Evolutionary conservation across 2,113 vertebrate genomes (phyloP), one percentile per base, ranked within the genome.

Genomic region (Asarcornis scutulata): DNA sequence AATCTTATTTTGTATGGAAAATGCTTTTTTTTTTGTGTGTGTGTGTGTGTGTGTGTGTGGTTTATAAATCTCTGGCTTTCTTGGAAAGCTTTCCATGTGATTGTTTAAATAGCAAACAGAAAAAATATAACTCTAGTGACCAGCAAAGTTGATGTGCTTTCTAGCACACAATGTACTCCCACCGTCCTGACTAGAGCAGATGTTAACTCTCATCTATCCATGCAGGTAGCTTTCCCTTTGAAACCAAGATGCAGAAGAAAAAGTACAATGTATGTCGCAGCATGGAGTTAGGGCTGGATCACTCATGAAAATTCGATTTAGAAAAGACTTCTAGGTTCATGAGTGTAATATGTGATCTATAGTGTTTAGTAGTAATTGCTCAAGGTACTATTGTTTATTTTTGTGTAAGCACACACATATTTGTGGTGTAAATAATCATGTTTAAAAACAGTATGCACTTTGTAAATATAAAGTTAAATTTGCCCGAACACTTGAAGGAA

Each of bases 201-300:
- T 59, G 71, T 71, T 63, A 67, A 72, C 71, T 85, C 81, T 9
- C 2, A 40, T 27, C 85, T 36, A 34, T 44, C 17, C 42, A 20
- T 27, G 34, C 5, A 60, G 40, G n/a, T 32, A 13, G 17, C 11
- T 82, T 82, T 63, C 31, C 13, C 1, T 2, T 22, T 78, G 69
- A 74, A 91, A 55, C 23, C 31, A 62, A 44, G 40, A 36, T 46
- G 29, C 9, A 50, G 63, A 83, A 81, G 32, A 80, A 15, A 66
- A 62, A 83, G 40, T 44, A 46, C n/a, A 58, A 17, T 17, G 23
- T 9, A 17, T 22, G 6, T 3, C 7, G 22, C 50, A 80, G 34
- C 0, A 0, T 36, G 34, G 36, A 29, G 44, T 67, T 59, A 22
- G 9, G 18, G 3, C 22, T 82, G 56, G n/a, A 42, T 31, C 3